phyloP scores from a whole-genome alignment of 2,113 vertebrate species.

The Lonchura striata region DNA sequence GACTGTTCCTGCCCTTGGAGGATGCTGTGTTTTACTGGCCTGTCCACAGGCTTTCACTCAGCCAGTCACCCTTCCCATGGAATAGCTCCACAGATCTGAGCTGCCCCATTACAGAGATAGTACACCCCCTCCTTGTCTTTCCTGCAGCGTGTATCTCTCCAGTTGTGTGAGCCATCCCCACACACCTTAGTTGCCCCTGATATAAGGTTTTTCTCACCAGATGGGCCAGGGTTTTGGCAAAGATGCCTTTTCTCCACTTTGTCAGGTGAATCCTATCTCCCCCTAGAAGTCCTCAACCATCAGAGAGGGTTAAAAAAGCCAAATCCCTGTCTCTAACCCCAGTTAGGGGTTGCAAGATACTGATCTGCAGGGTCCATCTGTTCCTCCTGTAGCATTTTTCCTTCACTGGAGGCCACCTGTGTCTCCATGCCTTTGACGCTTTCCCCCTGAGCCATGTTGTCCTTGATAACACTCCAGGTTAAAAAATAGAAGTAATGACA shows the following conservation, averaged over 20 bases:
- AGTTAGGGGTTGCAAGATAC: not conserved
- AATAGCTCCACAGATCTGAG: not conserved
- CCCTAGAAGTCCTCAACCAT: not conserved
- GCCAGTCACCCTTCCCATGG: fast-evolving
- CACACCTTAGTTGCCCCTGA: not conserved
- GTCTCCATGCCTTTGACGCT: not conserved
- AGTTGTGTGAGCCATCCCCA: not conserved
- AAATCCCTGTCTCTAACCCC: not conserved
- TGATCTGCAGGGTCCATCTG: not conserved
- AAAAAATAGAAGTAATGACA: not conserved
- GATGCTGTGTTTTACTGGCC: not conserved
- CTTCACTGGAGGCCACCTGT: not conserved
- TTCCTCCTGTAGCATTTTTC: not conserved
- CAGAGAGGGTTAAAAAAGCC: not conserved
- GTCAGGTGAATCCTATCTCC: not conserved
- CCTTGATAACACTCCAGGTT: not conserved
- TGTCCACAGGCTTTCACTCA: not conserved
- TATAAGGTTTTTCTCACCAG: not conserved
- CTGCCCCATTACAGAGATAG: not conserved
- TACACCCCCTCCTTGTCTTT: not conserved
- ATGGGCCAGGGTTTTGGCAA: not conserved
- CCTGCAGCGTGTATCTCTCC: not conserved
- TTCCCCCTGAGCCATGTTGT: not conserved
- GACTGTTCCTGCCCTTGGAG: not conserved
- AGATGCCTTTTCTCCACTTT: not conserved